Percentiles rank a stretch among this genome's conserved stretches.
These are phyloP conservation scores for Aleiodes alternator DNA, from an alignment of 2,888 invertebrate genomes.

Conservation along the genomic window DNA sequence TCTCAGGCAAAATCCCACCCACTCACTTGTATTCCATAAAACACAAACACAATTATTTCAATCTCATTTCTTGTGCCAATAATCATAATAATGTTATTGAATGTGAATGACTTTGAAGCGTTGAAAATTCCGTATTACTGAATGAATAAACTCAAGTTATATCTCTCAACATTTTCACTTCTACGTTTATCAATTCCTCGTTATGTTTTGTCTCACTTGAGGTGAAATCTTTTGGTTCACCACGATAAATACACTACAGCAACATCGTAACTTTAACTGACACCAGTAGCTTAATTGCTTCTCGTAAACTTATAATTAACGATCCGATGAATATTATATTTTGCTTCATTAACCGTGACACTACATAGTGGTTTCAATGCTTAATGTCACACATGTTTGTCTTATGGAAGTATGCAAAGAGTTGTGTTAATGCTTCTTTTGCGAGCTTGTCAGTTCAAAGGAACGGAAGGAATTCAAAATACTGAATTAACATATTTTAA, in stretches of 20 bases:
- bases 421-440: neutral
- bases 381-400: slow-evolving; percentile 24
- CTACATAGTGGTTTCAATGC: slow-evolving; percentile 15
- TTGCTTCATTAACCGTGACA: slow-evolving; percentile 36
- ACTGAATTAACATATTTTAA: too few relatives aligned
- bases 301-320: slow-evolving; percentile 45
- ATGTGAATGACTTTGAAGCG: slow-evolving; percentile 18
- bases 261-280: slow-evolving; percentile 39
- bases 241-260: slow-evolving; percentile 39
- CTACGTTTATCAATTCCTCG: slow-evolving; percentile 39
- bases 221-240: neutral
- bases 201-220: slow-evolving; percentile 19
- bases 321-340: slow-evolving; percentile 38
- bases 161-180: slow-evolving; percentile 12
- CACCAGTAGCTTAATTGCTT: slow-evolving; percentile 28
- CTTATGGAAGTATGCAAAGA: neutral
- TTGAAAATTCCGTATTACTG: neutral
- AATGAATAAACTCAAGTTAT: neutral
- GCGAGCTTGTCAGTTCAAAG: slow-evolving; percentile 9
- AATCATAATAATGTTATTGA: slow-evolving; percentile 13
- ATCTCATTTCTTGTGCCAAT: neutral
- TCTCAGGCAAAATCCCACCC: slow-evolving; percentile 4
- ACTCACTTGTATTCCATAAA: neutral
- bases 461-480: neutral
- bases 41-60: neutral